Conservation (phyloP, 2,113 vertebrate species). For the Anguilla rostrata region DNA sequence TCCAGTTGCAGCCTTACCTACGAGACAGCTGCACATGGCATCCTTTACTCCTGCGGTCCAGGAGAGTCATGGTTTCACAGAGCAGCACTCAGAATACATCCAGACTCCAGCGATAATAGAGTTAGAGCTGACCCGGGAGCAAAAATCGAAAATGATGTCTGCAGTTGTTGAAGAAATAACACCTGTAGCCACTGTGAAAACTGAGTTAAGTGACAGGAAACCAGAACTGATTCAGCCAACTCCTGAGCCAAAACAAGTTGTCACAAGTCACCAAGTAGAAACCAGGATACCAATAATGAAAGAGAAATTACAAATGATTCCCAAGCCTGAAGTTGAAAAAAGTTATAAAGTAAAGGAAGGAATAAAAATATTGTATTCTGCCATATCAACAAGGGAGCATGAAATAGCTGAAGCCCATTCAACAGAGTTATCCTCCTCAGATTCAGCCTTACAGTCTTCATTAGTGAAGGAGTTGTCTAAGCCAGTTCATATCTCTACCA, state of each 20-base stretch:
- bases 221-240: slow-evolving; percentile 33
- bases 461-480: slow-evolving; percentile 49
- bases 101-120: slow-evolving; percentile 60
- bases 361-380: slow-evolving; percentile 68
- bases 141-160: slow-evolving; percentile 49
- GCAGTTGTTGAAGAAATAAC: slow-evolving; percentile 61
- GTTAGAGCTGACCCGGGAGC: slow-evolving; percentile 48
- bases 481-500: slow-evolving; percentile 55
- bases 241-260: slow-evolving; percentile 52
- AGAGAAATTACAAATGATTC: slow-evolving; percentile 52
- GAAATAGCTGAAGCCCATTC: slow-evolving; percentile 64
- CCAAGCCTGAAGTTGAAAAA: slow-evolving; percentile 57
- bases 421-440: slow-evolving; percentile 50
- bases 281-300: slow-evolving; percentile 47
- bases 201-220: slow-evolving; percentile 38
- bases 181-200: slow-evolving; percentile 50
- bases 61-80: slow-evolving; percentile 63
- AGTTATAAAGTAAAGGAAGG: slow-evolving; percentile 70
- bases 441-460: slow-evolving; percentile 52
- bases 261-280: slow-evolving; percentile 56
- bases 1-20: slow-evolving; percentile 45
- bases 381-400: slow-evolving; percentile 62
- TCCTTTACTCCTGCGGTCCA: slow-evolving; percentile 63
- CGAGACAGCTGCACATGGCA: slow-evolving; percentile 52
- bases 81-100: slow-evolving; percentile 66